Evolutionary conservation across 1,140 invertebrate genomes (phyloP), one percentile per base, ranked within the genome.

Genomic region (Pogonomyrmex californicus): DNA sequence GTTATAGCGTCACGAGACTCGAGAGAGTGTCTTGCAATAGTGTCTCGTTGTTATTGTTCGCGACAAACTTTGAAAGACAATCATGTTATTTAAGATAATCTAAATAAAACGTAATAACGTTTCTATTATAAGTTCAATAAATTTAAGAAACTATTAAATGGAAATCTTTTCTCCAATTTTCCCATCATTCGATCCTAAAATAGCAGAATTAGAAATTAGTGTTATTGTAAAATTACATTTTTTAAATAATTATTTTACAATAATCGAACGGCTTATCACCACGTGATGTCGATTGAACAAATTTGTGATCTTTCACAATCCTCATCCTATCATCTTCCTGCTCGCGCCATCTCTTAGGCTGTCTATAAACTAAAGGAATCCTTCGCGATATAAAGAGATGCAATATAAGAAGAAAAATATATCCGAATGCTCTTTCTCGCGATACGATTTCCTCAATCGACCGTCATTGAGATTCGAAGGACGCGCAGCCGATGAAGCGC

Each of bases 261-360:
- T 12, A 17, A 47, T 49, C 23, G 23, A 17, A 23, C 17, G 41
- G 4, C 4, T 60, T 60, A 44, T 30, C 0, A 44, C 30, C 36
- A 38, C 23, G 33, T 44, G 17, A 47, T 10, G 76, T 23, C 17
- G 17, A 56, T 2, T 4, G 4, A 33, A 58, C 14, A 14, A 54
- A 58, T 47, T 82, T 14, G n/a, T 30, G 33, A 12, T 73, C 58
- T 41, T 51, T 60, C 17, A 2, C 38, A n/a, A 23, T 49, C 4
- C 66, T 60, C 54, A 54, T 60, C 17, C 33, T 38, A 79, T 86
- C 86, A 88, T 71, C 89, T 91, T 77, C 60, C 88, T 78, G 33
- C 66, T 63, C 65, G 82, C 88, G 92, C 92, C 92, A 93, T 93
- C 92, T 93, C 75, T 92, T 86, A 88, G 87, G 38, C 51, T 71